Percentiles rank a stretch among this genome's conserved stretches.
These are phyloP conservation scores for Pitangus sulphuratus DNA, from an alignment of 2,797 vertebrate genomes.

Conservation along the genomic window DNA sequence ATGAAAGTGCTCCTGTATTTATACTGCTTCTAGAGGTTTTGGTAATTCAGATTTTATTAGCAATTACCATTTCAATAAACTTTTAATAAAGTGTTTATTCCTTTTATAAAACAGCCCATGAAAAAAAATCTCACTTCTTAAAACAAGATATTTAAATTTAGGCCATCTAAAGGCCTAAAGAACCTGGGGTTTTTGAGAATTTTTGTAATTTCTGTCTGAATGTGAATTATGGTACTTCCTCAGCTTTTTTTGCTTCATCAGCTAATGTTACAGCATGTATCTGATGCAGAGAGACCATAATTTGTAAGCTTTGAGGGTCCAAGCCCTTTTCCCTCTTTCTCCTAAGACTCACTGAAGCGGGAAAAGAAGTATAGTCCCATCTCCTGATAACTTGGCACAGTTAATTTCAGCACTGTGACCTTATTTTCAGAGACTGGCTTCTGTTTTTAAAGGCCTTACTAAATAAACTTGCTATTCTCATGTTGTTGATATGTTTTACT, in stretches of 20 bases:
- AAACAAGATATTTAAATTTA: not conserved
- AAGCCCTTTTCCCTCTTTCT: not conserved
- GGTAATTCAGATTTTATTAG: slow-evolving; percentile 1
- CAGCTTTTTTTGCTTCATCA: not conserved
- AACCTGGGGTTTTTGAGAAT: not conserved
- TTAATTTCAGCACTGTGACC: not conserved
- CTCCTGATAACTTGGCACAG: not conserved
- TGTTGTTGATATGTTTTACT: not conserved
- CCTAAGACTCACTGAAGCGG: not conserved
- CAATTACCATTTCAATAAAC: not conserved
- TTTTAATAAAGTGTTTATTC: not conserved
- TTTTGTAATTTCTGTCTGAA: not conserved
- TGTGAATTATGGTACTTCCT: not conserved
- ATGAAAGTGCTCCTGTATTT: not conserved
- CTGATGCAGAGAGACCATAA: not conserved
- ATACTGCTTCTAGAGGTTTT: not conserved
- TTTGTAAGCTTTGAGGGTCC: not conserved
- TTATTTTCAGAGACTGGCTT: not conserved
- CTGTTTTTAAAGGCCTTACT: not conserved
- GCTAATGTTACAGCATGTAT: not conserved
- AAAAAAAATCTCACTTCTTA: not conserved
- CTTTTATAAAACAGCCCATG: not conserved
- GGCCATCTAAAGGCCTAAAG: not conserved
- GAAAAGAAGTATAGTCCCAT: not conserved
- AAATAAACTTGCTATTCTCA: not conserved